Base-by-base conservation (phyloP, 2,888 invertebrate genomes). In the Nomada ferruginata region DNA sequence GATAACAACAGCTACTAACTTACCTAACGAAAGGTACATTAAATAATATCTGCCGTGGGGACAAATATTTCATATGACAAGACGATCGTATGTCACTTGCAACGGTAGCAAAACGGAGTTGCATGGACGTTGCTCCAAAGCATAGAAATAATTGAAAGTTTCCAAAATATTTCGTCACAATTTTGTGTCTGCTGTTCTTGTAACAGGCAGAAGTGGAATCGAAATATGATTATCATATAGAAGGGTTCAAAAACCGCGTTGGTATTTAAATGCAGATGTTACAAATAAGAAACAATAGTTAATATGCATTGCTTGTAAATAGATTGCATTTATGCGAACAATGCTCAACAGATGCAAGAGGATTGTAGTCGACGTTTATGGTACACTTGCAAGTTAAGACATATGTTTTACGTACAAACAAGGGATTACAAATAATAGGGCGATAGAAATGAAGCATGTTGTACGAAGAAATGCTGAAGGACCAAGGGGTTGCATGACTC, bases 401-500 rank as follows among this genome's bases (percentile, higher is more conserved):
- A 1, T 57, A 13, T 18, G 57, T 50, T 47, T 47, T 20, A 47
- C 57, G 57, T 50, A 50, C 47, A 65, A 57, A 55, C 72, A 47
- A 44, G 55, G 18, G 57, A 47, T 47, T 11, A 23, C 44, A 20
- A 64, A 50, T 73, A 65, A 65, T 36, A 60, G 60, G 60, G 59
- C 26, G 60, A 52, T 66, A 66, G 68, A 60, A 68, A 59, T 11
- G 65, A 66, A 47, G 44, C 47, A 29, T 15, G 7, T 42, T 2
- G 57, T 4, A 36, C 11, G 65, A 73, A 73, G 65, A 73, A 73
- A 65, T 57, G 52, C 42, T 52, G 60, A 44, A 47, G 26, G 64
- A 29, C 72, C 29, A 55, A 57, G 50, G 47, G 65, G 55, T 57
- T 59, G 57, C 65, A 59, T 66, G 79, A 79, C 64, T 75, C 81